Conservation (phyloP, 2,888 invertebrate genomes). For the Apeira syringaria region DNA sequence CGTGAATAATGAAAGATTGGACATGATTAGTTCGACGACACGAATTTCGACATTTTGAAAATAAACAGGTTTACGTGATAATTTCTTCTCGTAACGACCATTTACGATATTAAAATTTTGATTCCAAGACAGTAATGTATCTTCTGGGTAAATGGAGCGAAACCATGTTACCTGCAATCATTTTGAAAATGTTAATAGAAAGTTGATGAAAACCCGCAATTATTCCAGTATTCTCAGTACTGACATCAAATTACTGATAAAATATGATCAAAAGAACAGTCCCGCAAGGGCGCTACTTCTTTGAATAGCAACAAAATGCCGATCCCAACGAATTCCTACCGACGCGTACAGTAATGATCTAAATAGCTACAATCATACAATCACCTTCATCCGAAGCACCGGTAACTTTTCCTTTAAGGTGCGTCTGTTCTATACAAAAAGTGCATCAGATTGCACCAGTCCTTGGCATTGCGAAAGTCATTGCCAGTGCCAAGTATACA, state of each 20-base stretch:
- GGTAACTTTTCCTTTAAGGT: constrained; percentile 60
- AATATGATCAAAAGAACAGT: too few relatives aligned
- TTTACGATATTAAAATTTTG: too few relatives aligned
- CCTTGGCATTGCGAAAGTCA: constrained; percentile 55
- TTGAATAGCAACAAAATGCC: constrained; percentile 12
- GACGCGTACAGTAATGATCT: constrained; percentile 26
- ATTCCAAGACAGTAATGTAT: too few relatives aligned
- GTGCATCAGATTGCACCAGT: constrained; percentile 59
- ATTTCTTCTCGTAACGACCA: not conserved
- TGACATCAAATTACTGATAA: too few relatives aligned
- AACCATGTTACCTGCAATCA: too few relatives aligned
- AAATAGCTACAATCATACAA: constrained; percentile 29
- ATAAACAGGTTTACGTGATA: not conserved
- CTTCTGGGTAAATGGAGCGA: too few relatives aligned
- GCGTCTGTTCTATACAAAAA: constrained; percentile 40
- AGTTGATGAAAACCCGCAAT: too few relatives aligned
- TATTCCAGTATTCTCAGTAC: too few relatives aligned
- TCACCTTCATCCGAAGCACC: constrained; percentile 42
- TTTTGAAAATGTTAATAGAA: too few relatives aligned
- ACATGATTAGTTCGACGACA: constrained; percentile 25
- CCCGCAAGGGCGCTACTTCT: too few relatives aligned
- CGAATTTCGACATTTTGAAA: constrained; percentile 31
- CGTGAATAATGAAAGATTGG: constrained; percentile 24
- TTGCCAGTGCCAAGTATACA: constrained; percentile 17
- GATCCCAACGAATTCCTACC: constrained; percentile 15